These are phyloP conservation scores for Nasalis larvatus DNA, from an alignment of 2,113 vertebrate genomes.

Conservation along the genomic window DNA sequence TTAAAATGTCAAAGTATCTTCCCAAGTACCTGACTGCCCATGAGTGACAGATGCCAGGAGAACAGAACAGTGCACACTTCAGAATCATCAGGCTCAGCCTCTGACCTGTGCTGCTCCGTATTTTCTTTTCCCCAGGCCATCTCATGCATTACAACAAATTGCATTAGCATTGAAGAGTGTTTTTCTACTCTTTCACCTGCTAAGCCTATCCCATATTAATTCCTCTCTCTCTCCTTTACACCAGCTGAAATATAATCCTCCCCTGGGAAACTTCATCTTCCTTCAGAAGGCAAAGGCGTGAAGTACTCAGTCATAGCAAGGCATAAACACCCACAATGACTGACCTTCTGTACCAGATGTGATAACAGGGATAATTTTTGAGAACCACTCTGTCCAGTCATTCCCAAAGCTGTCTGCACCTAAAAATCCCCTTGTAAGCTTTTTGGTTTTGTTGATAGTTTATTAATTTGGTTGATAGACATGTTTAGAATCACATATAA, in stretches of 20 bases:
- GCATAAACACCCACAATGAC: background rate
- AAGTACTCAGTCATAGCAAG: background rate
- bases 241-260: background rate
- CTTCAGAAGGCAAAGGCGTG: background rate
- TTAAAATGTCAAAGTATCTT: background rate
- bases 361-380: background rate
- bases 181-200: background rate
- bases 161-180: background rate
- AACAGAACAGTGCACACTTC: background rate
- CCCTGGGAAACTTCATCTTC: background rate
- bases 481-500: background rate
- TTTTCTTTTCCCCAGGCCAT: background rate
- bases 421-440: background rate
- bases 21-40: background rate
- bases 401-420: background rate
- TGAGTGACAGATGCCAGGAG: background rate
- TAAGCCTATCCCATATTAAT: background rate
- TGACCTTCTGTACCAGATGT: background rate
- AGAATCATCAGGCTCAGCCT: background rate
- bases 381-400: background rate
- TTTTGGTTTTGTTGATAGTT: background rate
- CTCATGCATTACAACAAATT: background rate
- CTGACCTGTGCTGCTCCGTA: background rate
- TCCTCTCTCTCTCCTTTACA: background rate
- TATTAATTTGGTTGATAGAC: background rate